Base-by-base conservation (phyloP, 1,140 invertebrate species). In the Zaprionus vittiger region DNA sequence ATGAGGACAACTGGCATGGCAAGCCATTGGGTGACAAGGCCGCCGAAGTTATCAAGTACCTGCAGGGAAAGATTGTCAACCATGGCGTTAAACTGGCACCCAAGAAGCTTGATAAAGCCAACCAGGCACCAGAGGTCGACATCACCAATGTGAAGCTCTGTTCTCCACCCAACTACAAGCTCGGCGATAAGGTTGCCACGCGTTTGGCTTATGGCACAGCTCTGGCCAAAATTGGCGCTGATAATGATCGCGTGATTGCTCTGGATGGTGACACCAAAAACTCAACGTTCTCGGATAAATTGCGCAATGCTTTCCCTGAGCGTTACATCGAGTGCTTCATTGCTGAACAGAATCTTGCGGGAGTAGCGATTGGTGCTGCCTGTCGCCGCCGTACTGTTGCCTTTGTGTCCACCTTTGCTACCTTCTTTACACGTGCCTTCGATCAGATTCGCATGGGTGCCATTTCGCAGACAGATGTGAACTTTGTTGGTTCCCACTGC, bases 401-500 rank as follows among this genome's bases (percentile, higher is more conserved):
- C 6, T 99, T 99, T 93, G 96, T 96, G 7, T 99, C 98, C 31
- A 99, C 99, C 2, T 99, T 99, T 94, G 99, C 99, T 54, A 97
- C 98, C 5, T 99, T 99, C 95, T 98, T 99, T 89, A 97, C 98
- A 0, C 95, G 99, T 89, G 97, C 98, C 56, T 99, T 97, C 93
- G 99, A 99, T 95, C 98, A 98, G 95, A 97, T 99, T 83, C 96
- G 99, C 72, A 99, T 99, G 99, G 99, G 97, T 54, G 99, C 99
- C 17, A 99, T 99, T 86, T 99, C 98, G 37, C 98, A 99, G 94
- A 97, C 97, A 1, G 99, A 99, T 93, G 96, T 98, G 2, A 99
- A 99, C 93, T 98, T 99, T 93, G 97, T 95, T 59, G 96, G 96
- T 15, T 99, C 99, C 9, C 99, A 99, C 94, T 98, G 97, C 93